Conservation (phyloP, 2,113 vertebrate species). For the Stictonetta naevosa region DNA sequence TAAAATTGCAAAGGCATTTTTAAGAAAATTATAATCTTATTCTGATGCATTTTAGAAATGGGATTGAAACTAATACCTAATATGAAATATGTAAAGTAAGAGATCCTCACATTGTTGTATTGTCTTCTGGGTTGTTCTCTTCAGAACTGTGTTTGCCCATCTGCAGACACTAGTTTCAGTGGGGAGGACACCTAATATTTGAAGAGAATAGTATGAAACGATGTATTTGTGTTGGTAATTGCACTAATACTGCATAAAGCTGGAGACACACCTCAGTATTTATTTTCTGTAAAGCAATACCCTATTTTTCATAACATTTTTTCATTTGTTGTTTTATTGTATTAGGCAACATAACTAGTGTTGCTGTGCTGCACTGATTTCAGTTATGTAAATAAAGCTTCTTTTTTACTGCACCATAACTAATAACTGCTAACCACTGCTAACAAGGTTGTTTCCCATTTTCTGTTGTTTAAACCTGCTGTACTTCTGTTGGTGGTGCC, state of each 20-base stretch:
- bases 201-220: not conserved
- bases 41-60: not conserved
- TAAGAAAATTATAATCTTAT: not conserved
- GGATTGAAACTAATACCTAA: not conserved
- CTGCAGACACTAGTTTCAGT: not conserved
- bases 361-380: not conserved
- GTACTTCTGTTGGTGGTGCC: not conserved
- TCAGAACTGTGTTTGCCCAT: not conserved
- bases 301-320: not conserved
- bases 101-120: not conserved
- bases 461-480: not conserved
- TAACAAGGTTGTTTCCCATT: not conserved
- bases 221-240: not conserved
- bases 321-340: not conserved
- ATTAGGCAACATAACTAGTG: not conserved
- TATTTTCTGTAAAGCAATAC: not conserved
- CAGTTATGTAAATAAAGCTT: not conserved
- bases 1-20: not conserved
- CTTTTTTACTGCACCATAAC: not conserved
- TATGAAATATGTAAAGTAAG: not conserved
- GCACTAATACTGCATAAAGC: not conserved
- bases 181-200: not conserved
- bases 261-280: not conserved
- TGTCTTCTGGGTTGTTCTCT: not conserved
- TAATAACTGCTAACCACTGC: not conserved